These are phyloP conservation scores for Hippoglossus stenolepis DNA, from an alignment of 2,113 vertebrate genomes.

Conservation along the genomic window DNA sequence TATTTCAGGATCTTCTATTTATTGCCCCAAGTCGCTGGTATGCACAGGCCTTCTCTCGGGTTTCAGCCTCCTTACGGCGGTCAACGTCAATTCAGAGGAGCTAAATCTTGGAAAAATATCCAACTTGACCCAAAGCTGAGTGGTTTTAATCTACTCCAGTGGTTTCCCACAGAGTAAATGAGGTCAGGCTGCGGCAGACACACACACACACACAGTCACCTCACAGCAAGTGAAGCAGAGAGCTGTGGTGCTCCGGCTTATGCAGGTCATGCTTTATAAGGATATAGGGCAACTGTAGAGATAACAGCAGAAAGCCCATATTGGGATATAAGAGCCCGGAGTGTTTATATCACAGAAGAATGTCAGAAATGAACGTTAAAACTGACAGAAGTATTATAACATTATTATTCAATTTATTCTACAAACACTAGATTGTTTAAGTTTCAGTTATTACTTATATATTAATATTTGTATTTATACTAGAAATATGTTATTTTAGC, in stretches of 20 bases:
- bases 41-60: constrained; percentile 73
- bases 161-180: constrained; percentile 39
- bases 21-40: constrained; percentile 77
- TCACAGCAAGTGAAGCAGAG: neutral
- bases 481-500: neutral
- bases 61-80: constrained; percentile 67
- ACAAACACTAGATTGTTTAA: too few species aligned
- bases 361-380: too few species aligned
- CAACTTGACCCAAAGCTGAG: constrained; percentile 41
- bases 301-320: constrained; percentile 42
- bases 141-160: constrained; percentile 40
- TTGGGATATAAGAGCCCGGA: constrained; percentile 1
- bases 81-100: constrained; percentile 31
- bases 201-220: constrained; percentile 5
- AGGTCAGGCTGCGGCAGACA: constrained; percentile 35
- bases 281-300: constrained; percentile 12
- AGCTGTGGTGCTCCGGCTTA: constrained; percentile 30
- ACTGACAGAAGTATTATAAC: neutral
- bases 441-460: neutral
- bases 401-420: neutral
- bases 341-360: neutral
- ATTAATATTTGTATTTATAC: neutral
- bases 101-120: constrained; percentile 44
- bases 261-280: constrained; percentile 67
- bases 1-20: constrained; percentile 87